Evolutionary conservation across 2,797 vertebrate genomes (phyloP), one percentile per base, ranked within the genome.

Genomic region (Poeciliopsis gracilis): DNA sequence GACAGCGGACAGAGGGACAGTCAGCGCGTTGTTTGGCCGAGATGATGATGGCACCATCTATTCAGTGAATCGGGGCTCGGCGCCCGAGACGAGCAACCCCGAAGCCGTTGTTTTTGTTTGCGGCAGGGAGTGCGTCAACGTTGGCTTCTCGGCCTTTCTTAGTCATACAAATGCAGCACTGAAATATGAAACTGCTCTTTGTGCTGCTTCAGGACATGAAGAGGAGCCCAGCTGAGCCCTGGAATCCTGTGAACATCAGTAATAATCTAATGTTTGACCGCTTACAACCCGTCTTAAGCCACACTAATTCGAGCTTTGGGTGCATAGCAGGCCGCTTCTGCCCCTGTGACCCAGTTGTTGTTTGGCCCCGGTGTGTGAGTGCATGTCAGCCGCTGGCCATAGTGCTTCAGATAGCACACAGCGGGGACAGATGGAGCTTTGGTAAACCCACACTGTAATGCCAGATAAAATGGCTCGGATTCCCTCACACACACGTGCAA

Each of bases 391-490:
- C 51, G 36, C 73, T 66, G 59, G 73, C 47, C 46, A 69, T 47
- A 63, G 79, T 78, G 78, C 55, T 57, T 77, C 72, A 74, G 33
- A 80, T 72, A 46, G 45, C 15, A 75, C 75, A 69, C 84, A 75
- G 69, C 80, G 83, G 79, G 72, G 88, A 90, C 94, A 94, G 94
- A 94, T 93, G 92, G 93, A 70, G 47, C 73, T 83, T 82, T 41
- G 73, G 88, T 92, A 89, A 93, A 93, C 79, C 90, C 81, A 36
- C 55, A 71, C 87, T 84, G 46, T 94, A 91, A 92, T 90, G 83
- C 89, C 82, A 80, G 82, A 91, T 92, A 90, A 92, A 85, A 91
- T 45, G 83, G 82, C 82, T 87, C 45, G 79, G 88, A 89, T 90
- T 92, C 85, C 87, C 79, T 77, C 83, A 83, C 83, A 86, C 61